Conservation (phyloP, 2,888 invertebrate species). For the Diadromus collaris region DNA sequence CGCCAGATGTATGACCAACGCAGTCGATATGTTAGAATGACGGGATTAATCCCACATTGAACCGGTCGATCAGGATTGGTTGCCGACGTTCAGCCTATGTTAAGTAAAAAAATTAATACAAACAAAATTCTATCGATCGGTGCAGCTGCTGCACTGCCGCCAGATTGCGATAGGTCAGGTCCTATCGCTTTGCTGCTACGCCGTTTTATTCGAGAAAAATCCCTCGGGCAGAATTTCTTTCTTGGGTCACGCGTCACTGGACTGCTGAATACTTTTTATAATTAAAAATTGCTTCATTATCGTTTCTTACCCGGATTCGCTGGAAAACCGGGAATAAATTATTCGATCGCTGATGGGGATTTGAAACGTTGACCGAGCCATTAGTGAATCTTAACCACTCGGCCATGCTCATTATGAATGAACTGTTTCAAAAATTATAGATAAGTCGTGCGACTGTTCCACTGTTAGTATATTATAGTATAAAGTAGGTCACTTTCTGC, state of each 20-base stretch:
- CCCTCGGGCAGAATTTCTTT: neutral
- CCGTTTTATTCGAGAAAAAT: neutral
- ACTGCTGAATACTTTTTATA: neutral
- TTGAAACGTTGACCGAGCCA: neutral
- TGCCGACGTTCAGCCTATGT: too few species aligned
- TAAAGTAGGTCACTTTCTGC: too few species aligned
- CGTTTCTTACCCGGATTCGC: neutral
- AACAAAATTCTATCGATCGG: neutral
- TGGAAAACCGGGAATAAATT: neutral
- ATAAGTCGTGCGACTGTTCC: too few species aligned
- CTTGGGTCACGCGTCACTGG: neutral
- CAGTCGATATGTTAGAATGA: too few species aligned
- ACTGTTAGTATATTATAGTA: too few species aligned
- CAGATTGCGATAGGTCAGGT: neutral
- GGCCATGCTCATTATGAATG: neutral
- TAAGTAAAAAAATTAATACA: neutral
- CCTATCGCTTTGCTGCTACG: neutral
- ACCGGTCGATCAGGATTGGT: too few species aligned
- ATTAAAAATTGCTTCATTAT: neutral
- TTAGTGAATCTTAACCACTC: neutral
- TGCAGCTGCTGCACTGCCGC: neutral
- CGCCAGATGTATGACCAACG: too few species aligned
- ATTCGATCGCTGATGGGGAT: neutral
- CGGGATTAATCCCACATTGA: too few species aligned
- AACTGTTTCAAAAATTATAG: neutral